Percentiles rank a stretch among this genome's conserved stretches.
Conservation (phyloP, 2,797 vertebrate genomes). For the Peromyscus melanophrys region DNA sequence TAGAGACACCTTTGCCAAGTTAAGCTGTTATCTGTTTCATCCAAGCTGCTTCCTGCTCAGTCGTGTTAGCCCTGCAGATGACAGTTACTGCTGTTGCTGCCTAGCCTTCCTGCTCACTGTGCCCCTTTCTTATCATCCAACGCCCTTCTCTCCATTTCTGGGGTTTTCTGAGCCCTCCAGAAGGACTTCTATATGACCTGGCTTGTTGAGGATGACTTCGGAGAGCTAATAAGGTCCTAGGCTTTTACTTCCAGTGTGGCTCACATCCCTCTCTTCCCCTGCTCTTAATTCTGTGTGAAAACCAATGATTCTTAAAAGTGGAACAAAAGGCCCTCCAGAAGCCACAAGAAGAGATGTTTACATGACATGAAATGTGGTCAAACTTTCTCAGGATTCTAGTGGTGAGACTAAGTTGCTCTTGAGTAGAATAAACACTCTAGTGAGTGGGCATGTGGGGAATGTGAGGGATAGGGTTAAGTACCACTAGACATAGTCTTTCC, state of each 20-base stretch:
- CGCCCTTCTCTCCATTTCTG: background rate
- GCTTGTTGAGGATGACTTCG: background rate
- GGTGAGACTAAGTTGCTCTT: background rate
- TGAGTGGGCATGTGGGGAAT: background rate
- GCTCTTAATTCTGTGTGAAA: background rate
- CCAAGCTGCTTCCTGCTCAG: background rate
- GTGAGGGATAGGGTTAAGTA: background rate
- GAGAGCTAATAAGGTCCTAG: background rate
- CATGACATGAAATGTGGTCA: background rate
- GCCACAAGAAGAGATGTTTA: slow-evolving; percentile 7
- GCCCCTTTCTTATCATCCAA: background rate
- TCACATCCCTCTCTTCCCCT: background rate
- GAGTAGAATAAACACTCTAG: background rate
- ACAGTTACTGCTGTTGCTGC: background rate
- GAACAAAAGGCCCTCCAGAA: background rate
- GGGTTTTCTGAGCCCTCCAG: background rate
- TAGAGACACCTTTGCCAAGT: background rate
- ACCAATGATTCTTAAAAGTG: slow-evolving; percentile 9
- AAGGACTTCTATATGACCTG: too few species aligned
- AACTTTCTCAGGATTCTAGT: background rate
- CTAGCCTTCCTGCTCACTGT: background rate
- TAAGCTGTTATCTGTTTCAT: background rate
- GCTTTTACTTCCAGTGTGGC: background rate
- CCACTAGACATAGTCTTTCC: background rate
- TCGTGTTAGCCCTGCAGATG: background rate